A percentile compares a stretch with the other conserved stretches of the same genome.
Evolutionary conservation across 2,888 invertebrate species (phyloP).

Genomic region (Coleophora deauratella): DNA sequence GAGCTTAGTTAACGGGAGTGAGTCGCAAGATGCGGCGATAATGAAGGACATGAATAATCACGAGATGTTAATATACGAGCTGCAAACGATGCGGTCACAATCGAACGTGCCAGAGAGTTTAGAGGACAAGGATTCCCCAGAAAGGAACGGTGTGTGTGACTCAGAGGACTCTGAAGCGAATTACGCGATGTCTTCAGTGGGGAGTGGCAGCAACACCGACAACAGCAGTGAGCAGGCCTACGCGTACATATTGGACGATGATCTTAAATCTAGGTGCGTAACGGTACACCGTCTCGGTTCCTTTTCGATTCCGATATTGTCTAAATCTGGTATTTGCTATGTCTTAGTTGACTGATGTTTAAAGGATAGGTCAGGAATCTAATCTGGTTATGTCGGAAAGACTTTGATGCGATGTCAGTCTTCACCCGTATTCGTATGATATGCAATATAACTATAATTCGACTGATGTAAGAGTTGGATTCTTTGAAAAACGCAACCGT

Average conservation of each 20-base stretch:
- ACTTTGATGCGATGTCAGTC: too few relatives aligned
- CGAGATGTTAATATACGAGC: slow-evolving; percentile 80
- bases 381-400: too few relatives aligned
- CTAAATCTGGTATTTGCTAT: too few relatives aligned
- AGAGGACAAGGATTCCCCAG: slow-evolving; percentile 31
- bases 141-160: slow-evolving; percentile 47
- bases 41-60: slow-evolving; percentile 75
- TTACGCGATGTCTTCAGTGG: slow-evolving; percentile 53
- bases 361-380: too few relatives aligned
- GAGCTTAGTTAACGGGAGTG: slow-evolving; percentile 39
- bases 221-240: slow-evolving; percentile 57
- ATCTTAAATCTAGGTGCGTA: slow-evolving; percentile 66
- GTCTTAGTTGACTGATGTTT: too few relatives aligned
- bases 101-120: slow-evolving; percentile 47
- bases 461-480: too few relatives aligned
- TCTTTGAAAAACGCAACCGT: too few relatives aligned
- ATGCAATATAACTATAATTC: too few relatives aligned
- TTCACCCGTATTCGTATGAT: too few relatives aligned
- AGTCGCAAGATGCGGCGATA: slow-evolving; percentile 40
- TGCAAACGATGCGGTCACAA: slow-evolving; percentile 78
- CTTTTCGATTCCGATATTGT: too few relatives aligned
- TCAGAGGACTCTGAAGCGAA: slow-evolving; percentile 59
- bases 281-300: not conserved
- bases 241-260: slow-evolving; percentile 62
- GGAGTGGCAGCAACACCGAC: slow-evolving; percentile 51